These are phyloP conservation scores for Lethenteron reissneri DNA, from an alignment of 2,113 vertebrate species.

Conservation along the genomic window DNA sequence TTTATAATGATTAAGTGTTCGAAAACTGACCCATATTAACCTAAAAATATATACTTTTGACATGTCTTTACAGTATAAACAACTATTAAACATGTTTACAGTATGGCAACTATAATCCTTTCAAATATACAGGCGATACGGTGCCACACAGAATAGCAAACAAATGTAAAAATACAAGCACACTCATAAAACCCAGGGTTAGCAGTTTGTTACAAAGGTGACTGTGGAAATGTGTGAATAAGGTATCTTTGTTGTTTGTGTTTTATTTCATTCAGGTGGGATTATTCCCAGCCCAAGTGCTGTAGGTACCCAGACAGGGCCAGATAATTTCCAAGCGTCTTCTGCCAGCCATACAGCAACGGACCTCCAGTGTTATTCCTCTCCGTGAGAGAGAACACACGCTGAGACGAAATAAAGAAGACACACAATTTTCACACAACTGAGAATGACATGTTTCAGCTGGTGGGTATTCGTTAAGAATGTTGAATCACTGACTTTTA, in stretches of 20 bases:
- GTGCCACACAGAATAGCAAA: neutral
- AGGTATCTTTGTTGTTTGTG: slow-evolving; percentile 7
- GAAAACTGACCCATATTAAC: no score
- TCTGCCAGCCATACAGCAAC: slow-evolving; percentile 74
- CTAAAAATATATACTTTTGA: no score
- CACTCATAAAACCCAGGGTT: neutral
- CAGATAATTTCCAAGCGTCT: slow-evolving; percentile 60
- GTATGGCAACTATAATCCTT: slow-evolving; percentile 23
- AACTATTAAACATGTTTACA: slow-evolving; percentile 17
- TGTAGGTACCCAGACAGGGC: slow-evolving; percentile 72
- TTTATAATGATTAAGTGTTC: no score
- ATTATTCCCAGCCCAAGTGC: neutral
- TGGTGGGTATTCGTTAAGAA: no score
- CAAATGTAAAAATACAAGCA: neutral
- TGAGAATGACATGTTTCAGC: no score
- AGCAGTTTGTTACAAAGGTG: neutral
- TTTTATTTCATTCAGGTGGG: slow-evolving; percentile 2
- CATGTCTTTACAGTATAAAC: no score
- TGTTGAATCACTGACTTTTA: no score
- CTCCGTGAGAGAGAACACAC: slow-evolving; percentile 53
- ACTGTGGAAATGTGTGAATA: neutral
- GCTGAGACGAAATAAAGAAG: slow-evolving; percentile 23
- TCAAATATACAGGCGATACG: neutral
- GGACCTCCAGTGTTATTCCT: slow-evolving; percentile 37
- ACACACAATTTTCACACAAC: neutral